A percentile compares a stretch with the other conserved stretches of the same genome.
These are phyloP conservation scores for Coptodon bakossiorum DNA, from an alignment of 2,113 vertebrate genomes.

Conservation along the genomic window DNA sequence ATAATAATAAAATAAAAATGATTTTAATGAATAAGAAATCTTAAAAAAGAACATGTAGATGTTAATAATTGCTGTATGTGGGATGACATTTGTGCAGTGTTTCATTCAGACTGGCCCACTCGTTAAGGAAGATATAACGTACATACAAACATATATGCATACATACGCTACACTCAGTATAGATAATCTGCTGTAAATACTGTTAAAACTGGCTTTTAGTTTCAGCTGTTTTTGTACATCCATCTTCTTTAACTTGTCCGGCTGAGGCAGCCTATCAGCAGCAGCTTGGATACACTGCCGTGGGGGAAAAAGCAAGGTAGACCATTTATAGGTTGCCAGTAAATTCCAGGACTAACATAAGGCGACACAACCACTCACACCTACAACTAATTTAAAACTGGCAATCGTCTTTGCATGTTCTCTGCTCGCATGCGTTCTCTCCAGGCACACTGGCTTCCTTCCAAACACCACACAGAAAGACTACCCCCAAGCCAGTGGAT, in stretches of 20 bases:
- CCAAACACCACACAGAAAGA: not conserved
- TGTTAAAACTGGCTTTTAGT: not conserved
- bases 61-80: not conserved
- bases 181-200: not conserved
- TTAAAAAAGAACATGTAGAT: not conserved
- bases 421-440: not conserved
- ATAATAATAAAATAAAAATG: not conserved
- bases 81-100: not conserved
- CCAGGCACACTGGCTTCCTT: not conserved
- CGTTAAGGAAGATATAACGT: not conserved
- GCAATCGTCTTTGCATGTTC: not conserved
- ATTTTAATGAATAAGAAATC: not conserved
- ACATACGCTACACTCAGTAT: not conserved
- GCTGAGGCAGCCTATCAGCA: not conserved
- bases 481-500: not conserved
- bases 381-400: not conserved
- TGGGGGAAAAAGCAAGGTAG: not conserved
- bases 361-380: not conserved
- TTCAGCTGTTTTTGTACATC: not conserved
- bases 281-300: not conserved
- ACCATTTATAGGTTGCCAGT: not conserved
- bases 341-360: not conserved
- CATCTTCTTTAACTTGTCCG: not conserved
- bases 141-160: not conserved
- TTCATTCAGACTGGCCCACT: not conserved